phyloP scores from a whole-genome alignment of 2,888 invertebrate genomes.

The Epicampocera succincta region DNA sequence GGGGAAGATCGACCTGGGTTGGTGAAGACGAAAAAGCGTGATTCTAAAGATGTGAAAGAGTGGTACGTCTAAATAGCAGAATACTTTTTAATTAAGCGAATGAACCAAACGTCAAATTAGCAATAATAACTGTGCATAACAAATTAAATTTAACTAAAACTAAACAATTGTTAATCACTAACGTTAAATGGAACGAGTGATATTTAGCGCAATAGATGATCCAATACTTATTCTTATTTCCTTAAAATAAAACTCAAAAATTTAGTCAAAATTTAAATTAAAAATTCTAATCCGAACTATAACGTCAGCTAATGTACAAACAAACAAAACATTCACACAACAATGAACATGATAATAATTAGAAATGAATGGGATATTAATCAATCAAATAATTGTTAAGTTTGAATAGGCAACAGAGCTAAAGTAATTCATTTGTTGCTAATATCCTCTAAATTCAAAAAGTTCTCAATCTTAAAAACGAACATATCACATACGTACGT shows the following conservation, averaged over 20 bases:
- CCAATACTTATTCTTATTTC: slow-evolving; percentile 66
- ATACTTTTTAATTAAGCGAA: slow-evolving; percentile 16
- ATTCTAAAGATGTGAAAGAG: slow-evolving; percentile 95
- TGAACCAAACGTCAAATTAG: slow-evolving; percentile 76
- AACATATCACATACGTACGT: not conserved
- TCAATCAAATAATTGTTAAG: slow-evolving; percentile 35
- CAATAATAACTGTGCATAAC: slow-evolving; percentile 73
- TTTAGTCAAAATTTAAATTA: slow-evolving; percentile 56
- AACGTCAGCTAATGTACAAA: slow-evolving; percentile 71
- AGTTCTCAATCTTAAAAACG: slow-evolving; percentile 4
- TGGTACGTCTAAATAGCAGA: slow-evolving; percentile 91
- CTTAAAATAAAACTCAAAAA: slow-evolving; percentile 34
- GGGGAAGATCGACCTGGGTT: slow-evolving; percentile 81
- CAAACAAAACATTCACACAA: slow-evolving; percentile 68
- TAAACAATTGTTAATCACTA: slow-evolving; percentile 73
- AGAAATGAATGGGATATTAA: slow-evolving; percentile 37
- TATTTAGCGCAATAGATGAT: slow-evolving; percentile 68
- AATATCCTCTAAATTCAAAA: slow-evolving; percentile 52
- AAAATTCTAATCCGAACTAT: slow-evolving; percentile 48
- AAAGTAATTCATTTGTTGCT: slow-evolving; percentile 40
- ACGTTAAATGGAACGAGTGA: slow-evolving; percentile 69
- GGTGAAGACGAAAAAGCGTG: slow-evolving; percentile 86
- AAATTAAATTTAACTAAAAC: slow-evolving; percentile 58
- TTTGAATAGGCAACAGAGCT: slow-evolving; percentile 7
- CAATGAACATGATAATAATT: slow-evolving; percentile 67